phyloP scores from a whole-genome alignment of 2,797 vertebrate genomes.

The Serranus cabrilla region DNA sequence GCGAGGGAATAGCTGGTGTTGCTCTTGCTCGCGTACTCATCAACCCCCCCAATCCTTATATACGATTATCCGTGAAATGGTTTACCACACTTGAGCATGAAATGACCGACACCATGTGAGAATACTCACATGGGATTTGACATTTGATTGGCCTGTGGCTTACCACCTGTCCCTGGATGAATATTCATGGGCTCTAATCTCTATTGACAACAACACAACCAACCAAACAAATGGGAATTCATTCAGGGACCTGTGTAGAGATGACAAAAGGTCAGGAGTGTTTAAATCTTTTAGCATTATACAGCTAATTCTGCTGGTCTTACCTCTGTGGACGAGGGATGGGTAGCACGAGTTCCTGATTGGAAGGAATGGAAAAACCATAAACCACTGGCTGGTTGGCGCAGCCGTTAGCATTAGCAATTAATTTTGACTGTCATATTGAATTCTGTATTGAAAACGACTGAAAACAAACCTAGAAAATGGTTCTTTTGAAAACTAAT shows the following conservation, averaged over 20 bases:
- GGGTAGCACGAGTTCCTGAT: neutral
- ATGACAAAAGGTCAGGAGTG: conserved; percentile 39
- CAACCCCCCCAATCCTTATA: neutral
- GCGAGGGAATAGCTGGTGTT: conserved; percentile 22
- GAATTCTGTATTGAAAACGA: neutral
- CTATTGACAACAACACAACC: conserved; percentile 26
- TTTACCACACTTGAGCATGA: conserved; percentile 48
- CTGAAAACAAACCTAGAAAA: neutral
- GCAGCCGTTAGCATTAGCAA: neutral
- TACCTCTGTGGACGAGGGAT: neutral
- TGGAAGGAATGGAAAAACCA: neutral
- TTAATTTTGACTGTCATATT: neutral
- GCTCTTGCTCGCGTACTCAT: neutral
- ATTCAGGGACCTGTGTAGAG: conserved; percentile 16
- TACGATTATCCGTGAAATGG: conserved; percentile 49
- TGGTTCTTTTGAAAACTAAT: neutral
- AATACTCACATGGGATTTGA: conserved; percentile 18
- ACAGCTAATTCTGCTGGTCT: neutral
- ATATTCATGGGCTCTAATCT: conserved; percentile 43
- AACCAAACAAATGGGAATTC: conserved; percentile 31
- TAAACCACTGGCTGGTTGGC: neutral
- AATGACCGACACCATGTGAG: conserved; percentile 25
- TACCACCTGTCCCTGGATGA: conserved; percentile 35
- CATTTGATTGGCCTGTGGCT: conserved; percentile 54
- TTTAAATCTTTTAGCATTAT: neutral